Percentiles rank a stretch among this genome's conserved stretches.
These are phyloP conservation scores for Calcarius lapponicus DNA, from an alignment of 2,797 vertebrate genomes.

Conservation along the genomic window DNA sequence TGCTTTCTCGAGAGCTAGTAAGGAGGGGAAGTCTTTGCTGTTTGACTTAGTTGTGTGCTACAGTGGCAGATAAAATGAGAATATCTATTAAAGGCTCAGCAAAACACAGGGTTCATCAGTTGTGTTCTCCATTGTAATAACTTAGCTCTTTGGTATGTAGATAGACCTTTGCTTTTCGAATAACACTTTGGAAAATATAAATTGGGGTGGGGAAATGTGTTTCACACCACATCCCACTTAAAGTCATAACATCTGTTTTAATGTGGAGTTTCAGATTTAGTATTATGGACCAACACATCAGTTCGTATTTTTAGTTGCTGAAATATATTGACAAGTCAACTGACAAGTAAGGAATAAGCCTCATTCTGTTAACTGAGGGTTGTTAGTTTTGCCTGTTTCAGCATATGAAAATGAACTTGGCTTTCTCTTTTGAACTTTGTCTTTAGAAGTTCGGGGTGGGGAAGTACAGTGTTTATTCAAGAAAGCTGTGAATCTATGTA, in stretches of 20 bases:
- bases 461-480: constrained; percentile 73
- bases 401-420: constrained; percentile 64
- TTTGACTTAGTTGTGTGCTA: neutral
- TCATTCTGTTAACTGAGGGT: neutral
- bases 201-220: neutral
- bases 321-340: neutral
- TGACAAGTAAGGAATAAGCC: neutral
- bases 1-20: neutral
- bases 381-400: constrained; percentile 6
- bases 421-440: constrained; percentile 74
- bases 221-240: neutral
- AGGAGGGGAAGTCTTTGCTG: neutral
- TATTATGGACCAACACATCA: neutral
- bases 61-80: neutral
- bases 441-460: constrained; percentile 80
- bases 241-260: neutral
- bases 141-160: neutral
- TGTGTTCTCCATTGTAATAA: neutral
- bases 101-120: neutral
- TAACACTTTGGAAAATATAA: neutral
- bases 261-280: neutral
- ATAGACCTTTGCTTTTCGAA: neutral
- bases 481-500: constrained; percentile 61
- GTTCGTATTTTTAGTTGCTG: neutral
- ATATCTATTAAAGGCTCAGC: neutral